Base-by-base conservation (phyloP, 2,113 vertebrate species). In the Aldabrachelys gigantea region DNA sequence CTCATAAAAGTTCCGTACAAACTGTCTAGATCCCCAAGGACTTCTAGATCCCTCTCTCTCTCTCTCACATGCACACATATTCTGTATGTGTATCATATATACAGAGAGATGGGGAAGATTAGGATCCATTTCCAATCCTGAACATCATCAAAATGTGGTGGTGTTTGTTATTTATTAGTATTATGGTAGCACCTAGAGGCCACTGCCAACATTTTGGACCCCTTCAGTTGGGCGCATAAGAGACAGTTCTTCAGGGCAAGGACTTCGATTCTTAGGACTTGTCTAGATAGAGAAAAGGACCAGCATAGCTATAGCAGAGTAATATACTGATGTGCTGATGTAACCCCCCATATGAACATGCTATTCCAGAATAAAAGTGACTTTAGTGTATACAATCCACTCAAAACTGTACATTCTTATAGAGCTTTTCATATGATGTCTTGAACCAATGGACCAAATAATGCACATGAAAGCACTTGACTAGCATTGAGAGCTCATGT, bases 361-460 rank as follows among this genome's bases (percentile, higher is more conserved):
- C 56, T 59, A 49, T 29, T 57, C 44, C 13, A 59, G 54, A 79
- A 79, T 44, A 79, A 59, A 59, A 59, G 16, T 31, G 24, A 49
- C 6, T 9, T 79, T 22, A 35, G 10, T 59, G 5, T 31, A 62
- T 6, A 31, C 57, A 62, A 62, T 29, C 57, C 27, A 0, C 94
- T 96, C 29, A 89, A 97, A 96, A 96, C 57, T 1, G 52, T 52
- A 9, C 44, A 56, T 69, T 92, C 47, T 96, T 87, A 87, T 0
- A 92, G 41, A 80, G 69, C 13, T 75, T 93, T 93, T 93, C 59
- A 96, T 84, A 65, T 79, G 69, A 62, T 82, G 24, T 89, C 54
- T 94, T 97, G 92, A 79, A 85, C 90, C 8, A 89, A 19, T 80
- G 41, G 81, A 72, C 92, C 82, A n/a, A 94, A 82, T 90, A 88